Base-by-base conservation (phyloP, 2,888 invertebrate genomes). In the Agrilus biguttatus region DNA sequence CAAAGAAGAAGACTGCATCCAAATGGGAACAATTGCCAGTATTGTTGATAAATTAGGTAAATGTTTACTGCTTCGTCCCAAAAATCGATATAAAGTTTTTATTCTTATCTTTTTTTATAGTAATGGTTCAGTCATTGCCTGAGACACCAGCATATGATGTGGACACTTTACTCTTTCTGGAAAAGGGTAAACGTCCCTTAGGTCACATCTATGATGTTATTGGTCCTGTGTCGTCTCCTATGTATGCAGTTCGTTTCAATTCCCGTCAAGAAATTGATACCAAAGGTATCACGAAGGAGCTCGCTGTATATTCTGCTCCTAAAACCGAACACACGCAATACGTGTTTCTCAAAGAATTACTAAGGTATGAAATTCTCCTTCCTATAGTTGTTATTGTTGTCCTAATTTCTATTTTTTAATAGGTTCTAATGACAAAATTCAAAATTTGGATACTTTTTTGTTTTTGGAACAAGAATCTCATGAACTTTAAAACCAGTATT, bases 211-310 rank as follows among this genome's bases (percentile, higher is more conserved):
- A 88, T 64, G 96, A 96, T 70, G 89, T 93, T 0, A 81, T 95
- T 60, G 95, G 96, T 12, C 85, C 73, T 63, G 86, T 95, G 0
- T 71, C 74, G 0, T 78, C 82, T 53, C 95, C 96, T 0, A 74
- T 84, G 51, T 96, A 96, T 65, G 83, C 86, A 51, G 77, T 96
- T n/a, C 74, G 93, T 3, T 95, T 95, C 65, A 93, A 92, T 68
- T 80, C 77, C 0, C 61, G 64, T 10, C 75, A 83, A 41, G 87
- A 95, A 58, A 85, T 89, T 41, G 62, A 72, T 38, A 73, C 76
- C 37, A 75, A 75, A 47, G 77, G 78, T 39, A 74, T 88, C 2
- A 60, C 69, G 51, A 63, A 76, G 39, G 89, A 85, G 39, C 73
- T 77, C 61, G 72, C 73, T 8, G 87, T 95, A 5, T 95, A 75